A percentile compares a stretch with the other conserved stretches of the same genome.
These are phyloP conservation scores for Bombus impatiens DNA, from an alignment of 1,140 invertebrate species.

Conservation along the genomic window DNA sequence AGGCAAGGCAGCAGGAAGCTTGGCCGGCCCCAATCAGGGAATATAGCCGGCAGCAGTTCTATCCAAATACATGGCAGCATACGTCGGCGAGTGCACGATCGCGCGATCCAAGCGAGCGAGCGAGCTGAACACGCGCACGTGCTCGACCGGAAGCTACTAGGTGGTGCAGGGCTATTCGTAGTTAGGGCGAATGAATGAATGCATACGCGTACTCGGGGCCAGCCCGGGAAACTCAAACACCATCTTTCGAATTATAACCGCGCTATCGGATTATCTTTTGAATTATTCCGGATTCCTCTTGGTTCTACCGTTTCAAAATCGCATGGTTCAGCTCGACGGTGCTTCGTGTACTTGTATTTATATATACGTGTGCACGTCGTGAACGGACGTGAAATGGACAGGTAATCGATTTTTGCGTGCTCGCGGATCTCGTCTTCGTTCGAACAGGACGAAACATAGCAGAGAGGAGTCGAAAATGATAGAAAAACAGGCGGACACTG, in stretches of 20 bases:
- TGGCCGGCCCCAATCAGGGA: constrained; percentile 70
- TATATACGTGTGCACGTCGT: not conserved
- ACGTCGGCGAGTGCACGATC: not conserved
- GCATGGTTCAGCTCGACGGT: too few relatives aligned
- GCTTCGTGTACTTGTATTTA: not conserved
- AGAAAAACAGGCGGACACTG: not conserved
- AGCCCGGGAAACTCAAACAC: constrained; percentile 61
- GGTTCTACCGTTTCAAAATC: not conserved
- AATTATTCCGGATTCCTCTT: constrained; percentile 52
- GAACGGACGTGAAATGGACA: not conserved
- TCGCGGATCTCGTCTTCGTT: not conserved
- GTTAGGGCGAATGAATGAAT: constrained; percentile 54
- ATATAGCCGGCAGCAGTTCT: constrained; percentile 56
- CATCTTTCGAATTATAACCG: constrained; percentile 69
- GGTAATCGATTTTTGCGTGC: not conserved
- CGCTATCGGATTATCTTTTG: constrained; percentile 64
- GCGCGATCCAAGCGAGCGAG: not conserved
- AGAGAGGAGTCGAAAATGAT: not conserved
- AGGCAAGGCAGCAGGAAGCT: constrained; percentile 60
- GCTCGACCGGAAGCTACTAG: not conserved
- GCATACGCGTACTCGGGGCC: constrained; percentile 27
- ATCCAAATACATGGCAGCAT: constrained; percentile 26
- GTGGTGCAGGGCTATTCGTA: not conserved
- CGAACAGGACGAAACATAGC: too few relatives aligned
- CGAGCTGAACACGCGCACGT: not conserved